Base-by-base conservation (phyloP, 1,140 invertebrate genomes). In the Achroia grisella region DNA sequence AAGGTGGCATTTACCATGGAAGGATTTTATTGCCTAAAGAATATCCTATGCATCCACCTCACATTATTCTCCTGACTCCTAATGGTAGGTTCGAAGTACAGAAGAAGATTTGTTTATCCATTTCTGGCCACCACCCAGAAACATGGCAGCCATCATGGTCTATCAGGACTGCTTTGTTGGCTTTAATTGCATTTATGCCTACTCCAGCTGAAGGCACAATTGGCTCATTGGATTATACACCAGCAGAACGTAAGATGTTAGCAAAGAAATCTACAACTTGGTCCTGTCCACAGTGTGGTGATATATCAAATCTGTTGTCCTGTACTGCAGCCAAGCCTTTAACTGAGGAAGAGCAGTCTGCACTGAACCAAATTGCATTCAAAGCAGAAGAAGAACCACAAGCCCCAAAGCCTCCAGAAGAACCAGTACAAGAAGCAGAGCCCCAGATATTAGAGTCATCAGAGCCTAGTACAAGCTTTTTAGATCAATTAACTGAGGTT, bases 121-220 rank as follows among this genome's bases (percentile, higher is more conserved):
- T 99, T 62, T 98, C 96, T 58, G 96, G 95, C n/a, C 92, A 98
- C 87, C 97, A 99, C 86, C 97, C 97, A 10, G 97, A 98, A 84
- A 97, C 95, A 10, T 99, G 97, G 97, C 94, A 97, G 66, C 97
- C 97, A 34, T 97, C 95, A 10, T 98, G 97, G 97, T 97, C 96
- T 34, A 97, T 98, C 52, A 89, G 97, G 46, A 99, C 97, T 36
- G 97, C 97, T 27, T 79, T 98, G 27, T 81, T 98, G 36, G 97
- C 97, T 12, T 87, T 99, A 12, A 97, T 98, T 57, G 94, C 94
- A 8, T 98, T 98, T 75, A 97, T 99, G 95, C 96, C 96, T 5
- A 95, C 95, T 15, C 89, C 91, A 42, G 93, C 93, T 33, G 91
- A 91, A 64, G 95, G 95, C 9, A 96, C 96, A 2, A 94, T 98